Base-by-base conservation (phyloP, 2,888 invertebrate genomes). In the Plusia festucae region DNA sequence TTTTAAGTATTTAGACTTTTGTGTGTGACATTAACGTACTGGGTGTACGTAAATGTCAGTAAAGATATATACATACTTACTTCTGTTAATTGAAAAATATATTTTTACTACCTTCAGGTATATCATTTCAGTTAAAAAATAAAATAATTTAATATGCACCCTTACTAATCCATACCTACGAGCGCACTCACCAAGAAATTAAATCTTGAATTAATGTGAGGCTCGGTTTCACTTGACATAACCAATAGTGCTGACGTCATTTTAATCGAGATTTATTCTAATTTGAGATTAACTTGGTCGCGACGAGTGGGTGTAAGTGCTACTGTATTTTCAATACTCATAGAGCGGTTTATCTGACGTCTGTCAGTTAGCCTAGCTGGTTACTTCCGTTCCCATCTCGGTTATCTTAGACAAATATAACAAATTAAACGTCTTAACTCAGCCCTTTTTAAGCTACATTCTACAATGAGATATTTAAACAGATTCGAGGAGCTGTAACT, bases 381-480 rank as follows among this genome's bases (percentile, higher is more conserved):
- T 74, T 68, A 76, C 76, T 93, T 93, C 93, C 93, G 93, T 93
- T 93, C 93, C 90, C 92, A 93, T 86, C 87, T 81, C 74, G 67
- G 85, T 93, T 93, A 93, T 93, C 93, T 93, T 76, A 79, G 69
- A 79, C 90, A 93, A 93, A 93, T 93, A 92, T 92, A 89, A 92
- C 91, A 90, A 90, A 90, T 91, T 89, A 88, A 88, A 90, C 87
- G 84, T 84, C 82, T 79, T 78, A 76, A 76, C 81, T 83, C 82
- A 59, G 66, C 32, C 60, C 52, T 53, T 32, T 51, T 58, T 65
- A n/a, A 55, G 55, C 68, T 68, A 59, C 60, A 59, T 59, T 53
- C 46, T 58, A 79, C 79, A 81, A 77, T 79, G 67, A 53, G n/a
- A 49, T 81, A 68, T 74, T 78, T 81, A 70, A 68, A 73, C 70